Evolutionary conservation across 1,140 invertebrate species (phyloP).

Genomic region (Penaeus vannamei): DNA sequence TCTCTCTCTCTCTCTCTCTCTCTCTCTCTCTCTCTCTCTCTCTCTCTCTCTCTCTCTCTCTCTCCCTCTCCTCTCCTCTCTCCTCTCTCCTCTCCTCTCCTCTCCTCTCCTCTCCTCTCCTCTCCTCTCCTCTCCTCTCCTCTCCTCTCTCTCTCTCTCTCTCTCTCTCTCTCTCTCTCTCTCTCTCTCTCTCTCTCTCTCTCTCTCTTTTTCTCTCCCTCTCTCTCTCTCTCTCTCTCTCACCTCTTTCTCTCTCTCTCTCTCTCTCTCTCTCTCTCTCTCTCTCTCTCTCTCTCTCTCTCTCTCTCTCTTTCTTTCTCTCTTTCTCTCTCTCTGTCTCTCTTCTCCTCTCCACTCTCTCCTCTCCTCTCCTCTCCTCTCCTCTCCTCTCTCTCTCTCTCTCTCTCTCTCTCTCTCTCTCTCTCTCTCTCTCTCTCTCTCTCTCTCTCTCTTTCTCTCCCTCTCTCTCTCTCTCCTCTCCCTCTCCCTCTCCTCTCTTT

Average conservation of each 20-base stretch:
- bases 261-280: neutral
- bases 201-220: neutral
- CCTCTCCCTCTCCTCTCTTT: neutral
- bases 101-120: neutral
- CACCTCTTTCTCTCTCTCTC: neutral
- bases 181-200: neutral
- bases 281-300: neutral
- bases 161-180: neutral
- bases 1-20: neutral
- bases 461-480: neutral
- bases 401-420: slow-evolving; percentile 39
- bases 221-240: neutral
- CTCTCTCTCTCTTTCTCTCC: neutral
- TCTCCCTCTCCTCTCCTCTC: neutral
- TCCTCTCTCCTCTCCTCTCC: neutral
- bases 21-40: neutral
- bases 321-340: neutral
- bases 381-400: neutral
- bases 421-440: neutral
- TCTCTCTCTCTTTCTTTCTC: neutral
- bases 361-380: neutral
- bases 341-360: neutral
- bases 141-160: no score
- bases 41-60: neutral
- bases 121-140: neutral